phyloP scores from a whole-genome alignment of 37 sponge, comb jelly and placozoan genomes.

The Cliona cf. orientalis region DNA sequence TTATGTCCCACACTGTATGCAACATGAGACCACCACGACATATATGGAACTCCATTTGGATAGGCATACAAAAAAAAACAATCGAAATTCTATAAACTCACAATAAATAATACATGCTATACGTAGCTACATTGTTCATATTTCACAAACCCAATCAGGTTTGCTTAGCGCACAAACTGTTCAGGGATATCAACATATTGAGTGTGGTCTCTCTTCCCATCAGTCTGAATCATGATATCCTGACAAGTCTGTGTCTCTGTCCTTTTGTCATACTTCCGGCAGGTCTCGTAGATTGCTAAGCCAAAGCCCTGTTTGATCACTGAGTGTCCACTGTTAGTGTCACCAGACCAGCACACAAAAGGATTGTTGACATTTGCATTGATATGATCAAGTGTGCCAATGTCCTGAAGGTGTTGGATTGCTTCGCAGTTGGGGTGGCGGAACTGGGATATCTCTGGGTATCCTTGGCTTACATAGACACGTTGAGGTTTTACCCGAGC shows the following conservation, averaged over 20 bases:
- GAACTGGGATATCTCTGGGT: slow-evolving; percentile 22
- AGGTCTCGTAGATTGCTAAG: slow-evolving; percentile 28
- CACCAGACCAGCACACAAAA: slow-evolving; percentile 37
- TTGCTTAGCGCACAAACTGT: background rate
- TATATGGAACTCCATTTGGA: too few species aligned
- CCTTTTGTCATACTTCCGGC: background rate
- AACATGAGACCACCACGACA: too few species aligned
- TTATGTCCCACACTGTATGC: too few species aligned
- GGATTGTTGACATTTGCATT: background rate
- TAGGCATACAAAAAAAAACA: too few species aligned
- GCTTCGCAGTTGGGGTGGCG: slow-evolving; percentile 16
- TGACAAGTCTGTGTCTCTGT: slow-evolving; percentile 17
- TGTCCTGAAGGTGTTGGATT: background rate
- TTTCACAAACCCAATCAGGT: too few species aligned
- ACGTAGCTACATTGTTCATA: too few species aligned
- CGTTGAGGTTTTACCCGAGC: slow-evolving; percentile 1
- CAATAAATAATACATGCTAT: too few species aligned
- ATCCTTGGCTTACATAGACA: slow-evolving; percentile 26
- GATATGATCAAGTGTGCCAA: slow-evolving; percentile 15
- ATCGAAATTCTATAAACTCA: too few species aligned
- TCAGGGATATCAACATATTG: slow-evolving; percentile 5
- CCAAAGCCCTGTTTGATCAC: background rate
- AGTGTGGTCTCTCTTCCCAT: background rate
- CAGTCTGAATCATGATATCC: slow-evolving; percentile 18
- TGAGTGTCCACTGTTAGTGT: background rate